Percentiles rank a stretch among this genome's conserved stretches.
These are phyloP conservation scores for Calosoma granatense DNA, from an alignment of 1,140 invertebrate genomes.

Conservation along the genomic window DNA sequence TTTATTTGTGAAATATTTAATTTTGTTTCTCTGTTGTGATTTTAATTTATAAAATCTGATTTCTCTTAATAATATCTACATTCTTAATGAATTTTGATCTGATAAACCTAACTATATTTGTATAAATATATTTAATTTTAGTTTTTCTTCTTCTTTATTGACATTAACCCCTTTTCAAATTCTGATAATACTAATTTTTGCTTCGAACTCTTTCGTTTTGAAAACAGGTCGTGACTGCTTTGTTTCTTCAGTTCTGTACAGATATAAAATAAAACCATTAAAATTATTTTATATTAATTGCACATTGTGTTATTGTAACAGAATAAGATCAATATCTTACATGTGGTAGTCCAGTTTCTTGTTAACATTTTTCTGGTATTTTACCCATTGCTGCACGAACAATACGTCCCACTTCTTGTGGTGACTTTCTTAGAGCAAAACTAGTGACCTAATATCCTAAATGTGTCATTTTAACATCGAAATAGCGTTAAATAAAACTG, in stretches of 20 bases:
- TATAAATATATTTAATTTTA: no score
- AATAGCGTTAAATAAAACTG: conserved; percentile 63
- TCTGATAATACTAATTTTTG: conserved; percentile 29
- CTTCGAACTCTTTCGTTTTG: no score
- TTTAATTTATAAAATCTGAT: no score
- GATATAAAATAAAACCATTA: not conserved
- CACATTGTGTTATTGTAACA: not conserved
- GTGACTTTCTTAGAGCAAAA: no score
- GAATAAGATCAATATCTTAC: conserved; percentile 20
- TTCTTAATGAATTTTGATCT: no score
- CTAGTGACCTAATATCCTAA: conserved; percentile 89
- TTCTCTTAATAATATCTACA: no score
- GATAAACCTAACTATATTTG: no score
- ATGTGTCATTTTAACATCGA: conserved; percentile 74
- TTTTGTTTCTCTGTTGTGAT: no score
- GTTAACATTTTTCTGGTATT: conserved; percentile 24
- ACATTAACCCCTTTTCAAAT: conserved; percentile 40
- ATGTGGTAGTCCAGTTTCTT: conserved; percentile 29
- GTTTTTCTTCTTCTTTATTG: conserved; percentile 34
- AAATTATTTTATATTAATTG: not conserved
- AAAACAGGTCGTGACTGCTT: not conserved
- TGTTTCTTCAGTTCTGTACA: not conserved
- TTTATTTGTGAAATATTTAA: no score
- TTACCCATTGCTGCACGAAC: no score
- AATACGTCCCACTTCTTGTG: no score